Evolutionary conservation across 37 sponge, comb jelly and placozoan species (phyloP).

Genomic region (Petrosia ficiformis): DNA sequence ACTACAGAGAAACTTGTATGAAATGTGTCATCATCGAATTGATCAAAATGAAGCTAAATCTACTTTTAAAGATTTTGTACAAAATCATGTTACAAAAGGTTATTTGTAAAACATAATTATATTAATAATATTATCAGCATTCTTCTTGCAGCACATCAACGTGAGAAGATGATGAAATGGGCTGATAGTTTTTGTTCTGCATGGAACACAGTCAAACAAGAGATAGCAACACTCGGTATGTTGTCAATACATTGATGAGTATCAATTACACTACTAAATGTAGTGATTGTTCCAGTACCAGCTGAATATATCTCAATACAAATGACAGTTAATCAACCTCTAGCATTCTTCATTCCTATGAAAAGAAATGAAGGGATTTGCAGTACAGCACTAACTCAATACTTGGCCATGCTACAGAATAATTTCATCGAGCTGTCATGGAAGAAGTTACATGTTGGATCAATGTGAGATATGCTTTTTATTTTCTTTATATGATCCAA

Average conservation of each 20-base stretch:
- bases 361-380: conserved; percentile 13
- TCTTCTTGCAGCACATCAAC: not conserved
- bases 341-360: conserved; percentile 26
- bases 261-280: not conserved
- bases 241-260: not conserved
- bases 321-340: conserved; percentile 3
- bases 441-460: not conserved
- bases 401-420: conserved; percentile 17
- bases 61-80: not conserved
- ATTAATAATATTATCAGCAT: not conserved
- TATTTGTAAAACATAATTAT: not conserved
- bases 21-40: conserved; percentile 6
- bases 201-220: conserved; percentile 3
- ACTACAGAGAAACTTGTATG: not conserved
- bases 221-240: not conserved
- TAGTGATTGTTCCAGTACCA: conserved; percentile 1
- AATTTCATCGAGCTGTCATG: conserved; percentile 21
- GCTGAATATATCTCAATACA: not conserved
- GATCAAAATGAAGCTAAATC: not conserved
- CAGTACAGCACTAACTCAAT: conserved; percentile 18
- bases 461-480: not conserved
- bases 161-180: not conserved
- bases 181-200: not conserved
- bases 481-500: not conserved
- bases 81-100: conserved; percentile 11